Base-by-base conservation (phyloP, 2,113 vertebrate genomes). In the Burhinus bistriatus region DNA sequence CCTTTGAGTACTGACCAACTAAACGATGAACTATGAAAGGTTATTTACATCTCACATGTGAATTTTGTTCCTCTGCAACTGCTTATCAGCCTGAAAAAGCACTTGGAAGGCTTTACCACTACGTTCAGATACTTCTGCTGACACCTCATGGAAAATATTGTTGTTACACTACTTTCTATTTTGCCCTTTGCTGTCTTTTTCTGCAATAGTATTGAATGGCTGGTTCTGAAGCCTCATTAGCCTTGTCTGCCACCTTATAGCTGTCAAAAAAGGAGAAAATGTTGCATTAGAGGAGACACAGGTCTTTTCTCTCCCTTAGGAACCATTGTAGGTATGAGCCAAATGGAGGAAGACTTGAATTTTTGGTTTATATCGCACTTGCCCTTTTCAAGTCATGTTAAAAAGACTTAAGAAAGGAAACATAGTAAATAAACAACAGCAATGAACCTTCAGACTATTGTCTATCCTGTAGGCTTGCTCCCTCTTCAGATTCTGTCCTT, bases 51-150 rank as follows among this genome's bases (percentile, higher is more conserved):
- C 4, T 2, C 52, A 91, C 23, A 34, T 0, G 0, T 81, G 51
- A 73, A 83, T 78, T 73, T 85, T 47, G 21, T 85, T 95, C 45
- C 70, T 77, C 58, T 91, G 40, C 0, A 7, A 38, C 51, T 91
- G 64, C 59, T 75, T 81, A 90, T 68, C 82, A 88, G 52, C 42
- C 32, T 89, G 72, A 68, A 79, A 92, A 95, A 68, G 25, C 44
- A 54, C 73, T 95, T 82, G 49, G 11, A 89, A 70, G 65, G 45
- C 65, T 91, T 89, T 66, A 89, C 47, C 65, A 91, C 45, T 76
- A 49, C 5, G 66, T 97, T 97, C 83, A 87, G 95, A 95, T 96
- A 92, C 87, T 93, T 97, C 79, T 95, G 85, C 94, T 97, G 91
- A 97, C 73, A 94, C 70, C 83, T 94, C 64, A 92, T 92, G 93